Conservation (phyloP, 2,113 vertebrate genomes). For the Egretta garzetta region DNA sequence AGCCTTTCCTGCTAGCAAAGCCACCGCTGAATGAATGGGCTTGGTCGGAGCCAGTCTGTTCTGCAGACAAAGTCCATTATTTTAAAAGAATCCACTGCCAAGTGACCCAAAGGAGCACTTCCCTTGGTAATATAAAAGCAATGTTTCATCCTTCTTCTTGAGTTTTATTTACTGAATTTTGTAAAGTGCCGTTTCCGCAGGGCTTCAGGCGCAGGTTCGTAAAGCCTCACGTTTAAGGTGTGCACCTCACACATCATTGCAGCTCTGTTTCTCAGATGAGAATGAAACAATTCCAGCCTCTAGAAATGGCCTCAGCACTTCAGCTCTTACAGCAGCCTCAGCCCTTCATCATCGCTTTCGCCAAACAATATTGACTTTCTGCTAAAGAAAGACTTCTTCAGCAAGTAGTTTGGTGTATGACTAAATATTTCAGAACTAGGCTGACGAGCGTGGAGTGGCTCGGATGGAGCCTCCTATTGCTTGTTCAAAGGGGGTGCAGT, state of each 20-base stretch:
- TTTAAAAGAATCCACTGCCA: conserved; percentile 18
- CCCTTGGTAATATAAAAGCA: background rate
- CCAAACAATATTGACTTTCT: background rate
- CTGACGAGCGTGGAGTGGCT: background rate
- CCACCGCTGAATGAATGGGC: background rate
- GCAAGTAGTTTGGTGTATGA: background rate
- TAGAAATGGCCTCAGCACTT: background rate
- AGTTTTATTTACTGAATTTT: conserved; percentile 4
- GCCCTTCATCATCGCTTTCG: background rate
- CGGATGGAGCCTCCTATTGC: background rate
- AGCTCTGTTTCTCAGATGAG: background rate
- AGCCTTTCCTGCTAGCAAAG: background rate
- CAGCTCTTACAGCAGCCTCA: background rate
- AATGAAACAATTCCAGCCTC: background rate
- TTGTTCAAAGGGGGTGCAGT: background rate
- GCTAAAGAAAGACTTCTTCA: background rate
- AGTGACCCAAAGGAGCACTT: background rate
- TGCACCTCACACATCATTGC: background rate
- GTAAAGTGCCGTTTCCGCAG: background rate
- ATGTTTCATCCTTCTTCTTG: background rate
- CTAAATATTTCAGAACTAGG: background rate
- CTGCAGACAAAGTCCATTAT: conserved; percentile 22
- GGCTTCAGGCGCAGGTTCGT: rapidly evolving
- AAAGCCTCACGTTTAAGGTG: background rate
- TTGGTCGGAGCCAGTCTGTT: background rate